Conservation (phyloP, 2,797 vertebrate genomes). For the Peromyscus melanophrys region DNA sequence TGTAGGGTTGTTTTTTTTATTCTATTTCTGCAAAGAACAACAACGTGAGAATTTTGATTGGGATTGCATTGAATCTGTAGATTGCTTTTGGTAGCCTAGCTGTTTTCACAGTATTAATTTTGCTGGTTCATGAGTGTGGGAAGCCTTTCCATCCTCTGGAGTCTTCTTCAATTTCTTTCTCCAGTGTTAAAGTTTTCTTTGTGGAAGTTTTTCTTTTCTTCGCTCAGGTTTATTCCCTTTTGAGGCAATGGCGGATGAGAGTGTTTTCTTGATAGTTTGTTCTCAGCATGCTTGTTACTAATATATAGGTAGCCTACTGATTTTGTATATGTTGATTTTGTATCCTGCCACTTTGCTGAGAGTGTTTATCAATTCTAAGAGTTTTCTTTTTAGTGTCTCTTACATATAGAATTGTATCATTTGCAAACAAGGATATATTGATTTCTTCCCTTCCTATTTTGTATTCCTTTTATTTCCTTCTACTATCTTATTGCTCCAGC, state of each 20-base stretch:
- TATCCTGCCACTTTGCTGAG: background rate
- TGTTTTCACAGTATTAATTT: background rate
- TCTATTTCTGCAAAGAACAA: background rate
- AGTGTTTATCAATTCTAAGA: background rate
- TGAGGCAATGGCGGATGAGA: background rate
- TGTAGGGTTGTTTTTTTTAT: background rate
- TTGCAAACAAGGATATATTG: background rate
- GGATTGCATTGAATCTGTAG: background rate
- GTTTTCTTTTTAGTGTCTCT: background rate
- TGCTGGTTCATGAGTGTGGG: background rate
- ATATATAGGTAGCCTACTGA: background rate
- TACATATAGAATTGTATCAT: background rate
- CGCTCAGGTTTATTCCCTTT: background rate
- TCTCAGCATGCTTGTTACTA: background rate
- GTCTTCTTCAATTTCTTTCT: background rate
- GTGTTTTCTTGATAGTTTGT: background rate
- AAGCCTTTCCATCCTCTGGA: background rate
- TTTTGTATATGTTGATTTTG: background rate
- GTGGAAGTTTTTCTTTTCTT: background rate
- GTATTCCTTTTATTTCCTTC: background rate
- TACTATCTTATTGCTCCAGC: background rate
- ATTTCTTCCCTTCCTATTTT: background rate
- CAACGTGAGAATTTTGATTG: background rate
- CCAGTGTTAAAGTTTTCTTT: background rate
- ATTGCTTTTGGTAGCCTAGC: background rate